A percentile compares a stretch with the other conserved stretches of the same genome.
These are phyloP conservation scores for Harlomillsia oculata DNA, from an alignment of 1,140 invertebrate species.

Conservation along the genomic window DNA sequence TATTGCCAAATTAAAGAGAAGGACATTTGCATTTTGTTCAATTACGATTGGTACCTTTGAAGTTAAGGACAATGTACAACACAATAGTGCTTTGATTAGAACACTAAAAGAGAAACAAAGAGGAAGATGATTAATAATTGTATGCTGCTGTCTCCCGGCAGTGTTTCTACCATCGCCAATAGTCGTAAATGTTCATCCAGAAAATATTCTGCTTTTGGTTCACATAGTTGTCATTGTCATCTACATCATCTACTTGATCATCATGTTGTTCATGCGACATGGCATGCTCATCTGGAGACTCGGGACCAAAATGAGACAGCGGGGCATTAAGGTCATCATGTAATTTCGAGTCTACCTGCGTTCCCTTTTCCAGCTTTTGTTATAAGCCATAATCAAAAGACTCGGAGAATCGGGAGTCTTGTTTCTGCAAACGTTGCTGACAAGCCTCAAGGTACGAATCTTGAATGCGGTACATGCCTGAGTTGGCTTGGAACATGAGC, in stretches of 20 bases:
- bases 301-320: no score
- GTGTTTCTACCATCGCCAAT: no score
- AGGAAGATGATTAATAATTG: no score
- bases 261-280: neutral
- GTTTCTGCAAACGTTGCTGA: conserved; percentile 71
- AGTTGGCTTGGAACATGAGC: conserved; percentile 83
- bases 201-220: conserved; percentile 11
- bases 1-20: no score
- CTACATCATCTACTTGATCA: conserved; percentile 8
- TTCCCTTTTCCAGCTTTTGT: conserved; percentile 15
- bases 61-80: no score
- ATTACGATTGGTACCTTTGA: no score
- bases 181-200: no score
- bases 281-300: neutral
- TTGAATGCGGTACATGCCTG: conserved; percentile 83
- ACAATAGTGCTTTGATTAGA: no score
- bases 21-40: no score
- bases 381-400: conserved; percentile 61
- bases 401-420: conserved; percentile 71
- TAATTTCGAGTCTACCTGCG: neutral
- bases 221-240: conserved; percentile 12
- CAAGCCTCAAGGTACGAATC: conserved; percentile 78
- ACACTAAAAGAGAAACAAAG: no score
- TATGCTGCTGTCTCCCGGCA: no score
- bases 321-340: neutral